Conservation (phyloP, 2,113 vertebrate genomes). For the Scatophagus argus region DNA sequence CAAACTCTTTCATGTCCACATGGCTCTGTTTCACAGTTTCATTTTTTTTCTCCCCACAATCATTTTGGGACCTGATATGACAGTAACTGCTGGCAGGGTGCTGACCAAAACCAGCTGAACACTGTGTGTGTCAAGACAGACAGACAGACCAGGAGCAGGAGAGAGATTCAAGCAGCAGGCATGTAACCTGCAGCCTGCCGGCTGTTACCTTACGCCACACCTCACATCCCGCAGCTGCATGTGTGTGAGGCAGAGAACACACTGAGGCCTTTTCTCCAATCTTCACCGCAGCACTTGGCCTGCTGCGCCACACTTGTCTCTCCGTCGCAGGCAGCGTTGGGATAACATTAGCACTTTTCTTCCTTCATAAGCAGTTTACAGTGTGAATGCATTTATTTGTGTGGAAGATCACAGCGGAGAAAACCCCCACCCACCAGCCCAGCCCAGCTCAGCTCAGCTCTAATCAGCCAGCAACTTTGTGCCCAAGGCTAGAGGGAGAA, state of each 20-base stretch:
- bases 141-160: constrained; percentile 28
- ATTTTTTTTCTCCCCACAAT: constrained; percentile 52
- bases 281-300: constrained; percentile 68
- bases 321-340: constrained; percentile 56
- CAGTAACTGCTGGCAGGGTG: constrained; percentile 61
- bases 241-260: constrained; percentile 52
- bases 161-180: constrained; percentile 58
- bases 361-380: constrained; percentile 60
- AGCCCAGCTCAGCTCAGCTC: too few relatives aligned
- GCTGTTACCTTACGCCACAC: constrained; percentile 68
- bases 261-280: constrained; percentile 69
- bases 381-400: constrained; percentile 63
- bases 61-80: constrained; percentile 72
- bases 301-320: constrained; percentile 66
- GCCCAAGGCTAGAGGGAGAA: constrained; percentile 22
- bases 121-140: constrained; percentile 47
- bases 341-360: constrained; percentile 70
- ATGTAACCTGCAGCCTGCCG: constrained; percentile 70
- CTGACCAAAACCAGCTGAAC: constrained; percentile 72
- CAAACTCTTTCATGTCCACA: constrained; percentile 63
- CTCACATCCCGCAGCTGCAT: constrained; percentile 71
- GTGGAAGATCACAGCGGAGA: constrained; percentile 39
- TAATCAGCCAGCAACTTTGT: constrained; percentile 34
- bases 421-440: too few relatives aligned
- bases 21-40: constrained; percentile 35